Conservation (phyloP, 1,140 invertebrate genomes). For the Contarinia nasturtii region DNA sequence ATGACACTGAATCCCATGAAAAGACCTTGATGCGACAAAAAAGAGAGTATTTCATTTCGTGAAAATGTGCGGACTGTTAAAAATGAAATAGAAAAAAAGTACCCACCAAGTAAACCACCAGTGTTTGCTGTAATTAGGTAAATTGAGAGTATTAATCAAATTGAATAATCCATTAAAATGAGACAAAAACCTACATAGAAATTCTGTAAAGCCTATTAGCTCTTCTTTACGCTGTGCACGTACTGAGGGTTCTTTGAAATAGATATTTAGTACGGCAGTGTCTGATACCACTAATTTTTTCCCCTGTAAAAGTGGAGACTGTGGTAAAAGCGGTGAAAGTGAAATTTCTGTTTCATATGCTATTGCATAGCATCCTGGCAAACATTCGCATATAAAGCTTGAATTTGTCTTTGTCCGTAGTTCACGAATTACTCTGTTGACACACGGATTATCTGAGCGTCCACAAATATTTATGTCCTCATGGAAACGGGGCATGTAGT, state of each 20-base stretch:
- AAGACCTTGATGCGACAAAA: too few species aligned
- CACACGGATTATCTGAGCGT: conserved; percentile 11
- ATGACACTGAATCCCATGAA: too few species aligned
- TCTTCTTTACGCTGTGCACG: conserved; percentile 44
- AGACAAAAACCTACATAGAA: conserved; percentile 44
- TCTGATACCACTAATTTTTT: conserved; percentile 12
- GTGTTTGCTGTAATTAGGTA: too few species aligned
- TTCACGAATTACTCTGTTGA: conserved; percentile 6
- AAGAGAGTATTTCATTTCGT: too few species aligned
- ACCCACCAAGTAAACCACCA: too few species aligned
- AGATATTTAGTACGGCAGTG: conserved; percentile 50
- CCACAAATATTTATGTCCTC: conserved; percentile 10
- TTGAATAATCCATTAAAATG: too few species aligned
- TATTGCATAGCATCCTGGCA: conserved; percentile 46
- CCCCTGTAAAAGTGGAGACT: background rate
- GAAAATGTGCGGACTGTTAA: too few species aligned
- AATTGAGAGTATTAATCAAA: too few species aligned
- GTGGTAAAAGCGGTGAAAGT: conserved; percentile 16
- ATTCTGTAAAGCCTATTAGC: conserved; percentile 53
- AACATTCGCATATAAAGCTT: conserved; percentile 30
- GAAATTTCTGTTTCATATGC: conserved; percentile 36
- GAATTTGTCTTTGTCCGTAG: conserved; percentile 2
- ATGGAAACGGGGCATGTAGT: conserved; percentile 36
- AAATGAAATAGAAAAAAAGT: too few species aligned
- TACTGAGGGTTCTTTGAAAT: conserved; percentile 43